Base-by-base conservation (phyloP, 1,140 invertebrate genomes). In the Frieseomelitta varia region DNA sequence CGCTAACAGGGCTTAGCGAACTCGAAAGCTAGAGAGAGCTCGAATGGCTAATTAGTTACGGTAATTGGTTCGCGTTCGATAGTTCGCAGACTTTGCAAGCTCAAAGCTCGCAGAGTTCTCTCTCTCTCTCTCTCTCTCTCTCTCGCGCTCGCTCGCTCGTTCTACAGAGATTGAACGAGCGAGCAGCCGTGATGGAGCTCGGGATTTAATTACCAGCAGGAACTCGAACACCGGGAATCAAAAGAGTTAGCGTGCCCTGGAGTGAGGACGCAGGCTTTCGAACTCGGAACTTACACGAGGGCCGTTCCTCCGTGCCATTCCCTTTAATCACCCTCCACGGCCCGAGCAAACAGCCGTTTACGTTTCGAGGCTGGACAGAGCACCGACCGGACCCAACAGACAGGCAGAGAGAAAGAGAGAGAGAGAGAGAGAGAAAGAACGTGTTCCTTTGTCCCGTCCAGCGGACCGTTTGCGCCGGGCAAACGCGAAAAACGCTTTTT, bases 21-120 rank as follows among this genome's bases (percentile, higher is more conserved):
- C 77, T 89, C 87, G 47, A 85, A 89, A 87, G 77, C 79, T 84
- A 65, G 78, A 72, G 76, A 79, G 76, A 79, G 73, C 85, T 85
- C 88, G 88, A 90, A 89, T 90, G 80, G 86, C 86, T 90, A 90
- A 90, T 90, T 90, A 90, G 89, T 88, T 90, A 90, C 88, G 81
- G 88, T 88, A 90, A 90, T 90, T 90, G 89, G 88, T 86, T 90
- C 86, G 77, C 86, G 88, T 90, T 90, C 89, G 88, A 90, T 89
- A 90, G 88, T 90, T 90, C 68, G 69, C 74, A 78, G 83, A 90
- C 88, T 89, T 87, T 85, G 85, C 83, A 53, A 87, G 83, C 88
- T 87, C 88, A 90, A 87, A 90, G 89, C 88, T 85, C 79, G 65
- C 55, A 55, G 61, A 81, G n/a, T 27, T 58, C 30, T 27, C 39